phyloP scores from a whole-genome alignment of 2,113 vertebrate genomes.

The Ia io region DNA sequence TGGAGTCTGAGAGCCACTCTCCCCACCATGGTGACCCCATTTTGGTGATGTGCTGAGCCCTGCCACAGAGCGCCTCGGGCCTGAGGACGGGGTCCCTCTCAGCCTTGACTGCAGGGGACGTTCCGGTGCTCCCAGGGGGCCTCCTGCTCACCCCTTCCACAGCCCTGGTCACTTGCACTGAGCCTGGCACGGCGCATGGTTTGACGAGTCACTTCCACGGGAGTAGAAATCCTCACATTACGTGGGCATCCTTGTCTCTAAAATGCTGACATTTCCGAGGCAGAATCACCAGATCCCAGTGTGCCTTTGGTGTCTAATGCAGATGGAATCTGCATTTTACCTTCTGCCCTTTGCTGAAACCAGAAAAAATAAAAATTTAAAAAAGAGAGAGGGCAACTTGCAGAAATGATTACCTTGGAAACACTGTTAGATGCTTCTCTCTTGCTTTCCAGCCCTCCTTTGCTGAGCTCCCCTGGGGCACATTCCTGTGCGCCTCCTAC shows the following conservation, averaged over 20 bases:
- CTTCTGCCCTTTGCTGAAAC: not conserved
- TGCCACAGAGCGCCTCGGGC: constrained; percentile 5
- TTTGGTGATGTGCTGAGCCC: not conserved
- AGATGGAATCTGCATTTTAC: not conserved
- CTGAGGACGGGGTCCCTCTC: constrained; percentile 35
- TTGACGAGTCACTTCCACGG: constrained; percentile 63
- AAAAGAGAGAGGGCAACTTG: not conserved
- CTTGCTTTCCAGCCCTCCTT: constrained; percentile 54
- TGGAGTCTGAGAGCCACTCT: not conserved
- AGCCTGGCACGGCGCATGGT: constrained; percentile 42
- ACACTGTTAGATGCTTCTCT: not conserved
- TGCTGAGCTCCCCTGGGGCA: not conserved
- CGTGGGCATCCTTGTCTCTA: constrained; percentile 51
- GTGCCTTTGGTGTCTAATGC: not conserved
- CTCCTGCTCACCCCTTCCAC: not conserved
- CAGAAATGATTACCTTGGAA: not conserved
- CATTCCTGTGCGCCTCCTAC: constrained; percentile 72
- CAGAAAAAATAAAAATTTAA: not conserved
- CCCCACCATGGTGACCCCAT: not conserved
- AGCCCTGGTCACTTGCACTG: not conserved
- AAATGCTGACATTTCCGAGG: not conserved
- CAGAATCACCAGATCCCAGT: not conserved
- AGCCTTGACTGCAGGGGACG: not conserved
- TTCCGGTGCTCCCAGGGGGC: not conserved
- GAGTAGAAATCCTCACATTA: constrained; percentile 53